Conservation (phyloP, 2,113 vertebrate genomes). For the Pavo muticus region DNA sequence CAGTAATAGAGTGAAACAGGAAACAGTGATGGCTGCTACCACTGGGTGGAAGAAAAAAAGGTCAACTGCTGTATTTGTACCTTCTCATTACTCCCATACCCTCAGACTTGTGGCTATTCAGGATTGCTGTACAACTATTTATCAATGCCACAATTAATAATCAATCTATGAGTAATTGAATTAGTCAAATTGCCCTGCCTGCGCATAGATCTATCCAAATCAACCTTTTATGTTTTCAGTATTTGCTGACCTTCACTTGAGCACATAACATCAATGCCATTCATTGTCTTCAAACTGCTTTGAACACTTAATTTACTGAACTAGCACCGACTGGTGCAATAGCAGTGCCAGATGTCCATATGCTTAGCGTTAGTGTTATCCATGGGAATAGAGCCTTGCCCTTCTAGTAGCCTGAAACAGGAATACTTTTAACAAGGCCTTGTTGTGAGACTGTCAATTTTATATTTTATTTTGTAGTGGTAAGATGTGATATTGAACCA, state of each 20-base stretch:
- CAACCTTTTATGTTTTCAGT: neutral
- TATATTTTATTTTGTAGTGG: neutral
- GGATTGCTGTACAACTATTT: neutral
- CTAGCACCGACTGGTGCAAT: neutral
- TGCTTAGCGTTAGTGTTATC: accelerated
- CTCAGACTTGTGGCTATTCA: neutral
- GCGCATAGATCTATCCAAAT: neutral
- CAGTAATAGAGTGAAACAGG: slow-evolving; percentile 59
- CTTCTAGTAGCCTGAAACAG: neutral
- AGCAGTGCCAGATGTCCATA: neutral
- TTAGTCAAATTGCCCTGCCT: neutral
- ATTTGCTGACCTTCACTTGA: neutral
- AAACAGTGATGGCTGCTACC: slow-evolving; percentile 56
- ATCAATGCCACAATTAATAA: neutral
- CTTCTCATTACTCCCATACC: slow-evolving; percentile 26
- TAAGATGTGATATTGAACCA: neutral
- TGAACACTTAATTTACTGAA: neutral
- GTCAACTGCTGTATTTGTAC: slow-evolving; percentile 29
- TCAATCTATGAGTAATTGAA: neutral
- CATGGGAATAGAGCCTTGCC: accelerated
- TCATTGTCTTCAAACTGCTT: neutral
- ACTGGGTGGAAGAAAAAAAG: neutral
- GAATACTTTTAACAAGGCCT: neutral
- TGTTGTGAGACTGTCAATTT: neutral
- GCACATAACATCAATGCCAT: neutral